A percentile compares a stretch with the other conserved stretches of the same genome.
phyloP scores from a whole-genome alignment of 2,113 vertebrate species.

The Microcebus ravelobensis region DNA sequence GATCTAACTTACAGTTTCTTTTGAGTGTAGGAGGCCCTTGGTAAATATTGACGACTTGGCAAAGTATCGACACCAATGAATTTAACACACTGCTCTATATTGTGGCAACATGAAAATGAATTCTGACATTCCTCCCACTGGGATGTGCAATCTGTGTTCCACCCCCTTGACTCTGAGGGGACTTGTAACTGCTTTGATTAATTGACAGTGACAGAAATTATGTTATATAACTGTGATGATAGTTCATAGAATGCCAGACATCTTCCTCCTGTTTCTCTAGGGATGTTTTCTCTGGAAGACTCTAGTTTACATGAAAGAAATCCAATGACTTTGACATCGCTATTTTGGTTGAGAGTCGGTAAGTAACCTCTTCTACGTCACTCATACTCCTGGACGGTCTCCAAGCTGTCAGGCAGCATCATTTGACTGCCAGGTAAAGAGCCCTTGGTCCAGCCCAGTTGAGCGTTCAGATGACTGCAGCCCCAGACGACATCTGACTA shows the following conservation, averaged over 20 bases:
- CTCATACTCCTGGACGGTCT: fast-evolving
- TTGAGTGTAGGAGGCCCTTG: not conserved
- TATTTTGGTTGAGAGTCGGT: fast-evolving
- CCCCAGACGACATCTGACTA: not conserved
- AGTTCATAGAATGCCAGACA: not conserved
- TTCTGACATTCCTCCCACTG: not conserved
- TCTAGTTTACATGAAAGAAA: not conserved
- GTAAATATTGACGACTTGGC: not conserved
- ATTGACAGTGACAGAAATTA: not conserved
- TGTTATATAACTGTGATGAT: not conserved
- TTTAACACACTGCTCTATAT: fast-evolving
- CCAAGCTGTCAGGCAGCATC: fast-evolving
- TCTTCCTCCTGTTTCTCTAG: not conserved
- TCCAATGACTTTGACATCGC: fast-evolving
- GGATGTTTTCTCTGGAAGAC: not conserved
- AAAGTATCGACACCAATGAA: not conserved
- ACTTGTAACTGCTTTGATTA: not conserved
- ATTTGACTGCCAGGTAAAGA: fast-evolving
- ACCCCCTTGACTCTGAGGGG: not conserved
- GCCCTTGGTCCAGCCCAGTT: fast-evolving
- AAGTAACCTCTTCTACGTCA: fast-evolving
- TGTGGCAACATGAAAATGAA: not conserved
- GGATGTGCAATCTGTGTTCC: not conserved
- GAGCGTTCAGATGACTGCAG: fast-evolving
- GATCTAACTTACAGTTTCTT: not conserved